Evolutionary conservation across 1,140 invertebrate species (phyloP).

Genomic region (Lutraria rhynchaena): DNA sequence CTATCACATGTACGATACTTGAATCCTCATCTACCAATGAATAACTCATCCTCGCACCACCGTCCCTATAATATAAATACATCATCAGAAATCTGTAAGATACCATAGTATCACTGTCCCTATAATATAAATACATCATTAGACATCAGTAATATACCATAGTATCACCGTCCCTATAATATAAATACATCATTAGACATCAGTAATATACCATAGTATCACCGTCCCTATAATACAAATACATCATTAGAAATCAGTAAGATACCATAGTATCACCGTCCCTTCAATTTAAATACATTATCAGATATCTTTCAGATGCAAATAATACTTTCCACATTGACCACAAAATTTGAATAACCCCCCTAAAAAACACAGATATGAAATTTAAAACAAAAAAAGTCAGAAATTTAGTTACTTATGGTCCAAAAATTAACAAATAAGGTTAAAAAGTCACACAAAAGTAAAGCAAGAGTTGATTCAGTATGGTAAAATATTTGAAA

Average conservation of each 20-base stretch:
- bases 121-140: constrained; percentile 42
- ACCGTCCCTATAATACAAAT: constrained; percentile 69
- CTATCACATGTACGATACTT: constrained; percentile 80
- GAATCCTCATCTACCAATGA: constrained; percentile 25
- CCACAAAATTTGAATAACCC: no score
- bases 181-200: background rate
- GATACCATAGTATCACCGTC: constrained; percentile 75
- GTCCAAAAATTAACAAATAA: no score
- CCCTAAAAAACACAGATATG: no score
- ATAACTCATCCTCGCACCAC: constrained; percentile 72
- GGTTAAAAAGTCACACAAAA: no score
- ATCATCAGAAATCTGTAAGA: background rate
- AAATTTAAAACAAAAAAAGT: no score
- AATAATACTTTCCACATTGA: no score
- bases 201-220: constrained; percentile 72
- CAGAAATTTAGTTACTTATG: no score
- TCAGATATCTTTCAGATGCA: no score
- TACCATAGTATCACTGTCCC: constrained; percentile 75
- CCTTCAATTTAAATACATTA: constrained; percentile 57
- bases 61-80: constrained; percentile 68
- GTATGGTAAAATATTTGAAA: no score
- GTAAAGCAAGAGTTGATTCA: no score
- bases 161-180: constrained; percentile 74
- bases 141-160: constrained; percentile 59
- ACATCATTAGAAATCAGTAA: background rate